Base-by-base conservation (phyloP, 2,113 vertebrate species). In the Xiphias gladius region DNA sequence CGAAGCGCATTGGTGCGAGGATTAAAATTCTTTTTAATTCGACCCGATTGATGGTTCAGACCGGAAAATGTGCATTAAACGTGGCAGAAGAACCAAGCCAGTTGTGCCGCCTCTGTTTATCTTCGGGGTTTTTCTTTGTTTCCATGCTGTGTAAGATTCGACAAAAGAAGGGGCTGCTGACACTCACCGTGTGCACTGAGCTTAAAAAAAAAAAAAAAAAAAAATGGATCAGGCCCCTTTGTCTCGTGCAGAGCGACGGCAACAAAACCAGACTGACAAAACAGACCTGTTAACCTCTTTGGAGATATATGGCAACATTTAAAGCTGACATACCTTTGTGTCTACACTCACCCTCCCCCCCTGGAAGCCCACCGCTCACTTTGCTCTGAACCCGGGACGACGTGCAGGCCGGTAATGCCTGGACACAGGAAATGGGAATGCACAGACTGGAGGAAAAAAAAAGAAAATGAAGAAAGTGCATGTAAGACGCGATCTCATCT, bases 251-350 rank as follows among this genome's bases (percentile, higher is more conserved):
- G 39, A 66, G 50, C 57, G 16, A 48, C 78, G 32, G 37, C 22
- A 65, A 37, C 28, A 7, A 59, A 52, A 26, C 57, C 69, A 30
- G n/a, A n/a, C 46, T 7, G 26, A 59, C 58, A 65, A 68, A 80
- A 79, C 62, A 64, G 35, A 69, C 52, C 65, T 72, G 64, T 79
- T 71, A 69, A 77, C 77, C 63, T 80, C 79, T 86, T 17, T 16
- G 43, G 22, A 75, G 71, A 75, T 61, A 41, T 83, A 67, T 79
- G 50, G 41, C 46, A 57, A 73, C 74, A 69, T 82, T 79, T 82
- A 59, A 85, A 68, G 70, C 52, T 80, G 79, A 63, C 50, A 57
- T 28, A 20, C n/a, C 22, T 71, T 58, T 75, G 48, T 58, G 9
- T 74, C 68, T 46, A 24, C 1, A 4, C 22, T n/a, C 54, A 7